Conservation (phyloP, 2,888 invertebrate genomes). For the Cephus pulcher region DNA sequence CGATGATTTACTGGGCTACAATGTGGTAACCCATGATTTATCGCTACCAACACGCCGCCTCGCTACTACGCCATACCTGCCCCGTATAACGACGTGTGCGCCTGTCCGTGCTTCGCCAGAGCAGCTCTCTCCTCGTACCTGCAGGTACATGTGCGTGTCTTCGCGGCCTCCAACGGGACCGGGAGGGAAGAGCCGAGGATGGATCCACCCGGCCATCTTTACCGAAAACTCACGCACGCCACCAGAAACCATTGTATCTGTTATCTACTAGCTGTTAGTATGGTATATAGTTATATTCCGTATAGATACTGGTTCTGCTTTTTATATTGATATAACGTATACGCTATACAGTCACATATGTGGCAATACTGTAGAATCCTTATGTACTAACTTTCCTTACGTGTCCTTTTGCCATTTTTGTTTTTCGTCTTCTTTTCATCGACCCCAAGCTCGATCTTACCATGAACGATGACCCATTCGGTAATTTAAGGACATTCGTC, state of each 20-base stretch:
- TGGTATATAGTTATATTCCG: not conserved
- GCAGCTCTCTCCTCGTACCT: slow-evolving; percentile 35
- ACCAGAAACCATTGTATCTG: not conserved
- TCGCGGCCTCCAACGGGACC: slow-evolving; percentile 2
- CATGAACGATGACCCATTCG: not conserved
- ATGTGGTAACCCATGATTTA: slow-evolving; percentile 79
- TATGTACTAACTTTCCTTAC: not conserved
- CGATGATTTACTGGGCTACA: slow-evolving; percentile 77
- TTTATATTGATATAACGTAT: not conserved
- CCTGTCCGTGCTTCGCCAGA: slow-evolving; percentile 52
- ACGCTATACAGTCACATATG: not conserved
- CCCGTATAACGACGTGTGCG: slow-evolving; percentile 54
- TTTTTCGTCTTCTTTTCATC: not conserved
- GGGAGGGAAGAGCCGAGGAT: not conserved
- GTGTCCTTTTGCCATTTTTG: not conserved
- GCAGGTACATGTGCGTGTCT: slow-evolving; percentile 14
- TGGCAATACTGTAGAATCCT: not conserved
- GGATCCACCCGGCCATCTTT: not conserved
- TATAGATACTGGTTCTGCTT: not conserved
- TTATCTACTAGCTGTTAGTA: not conserved
- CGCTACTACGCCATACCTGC: slow-evolving; percentile 67
- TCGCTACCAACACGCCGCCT: slow-evolving; percentile 72
- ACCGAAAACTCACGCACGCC: slow-evolving; percentile 4
- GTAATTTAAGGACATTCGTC: not conserved
- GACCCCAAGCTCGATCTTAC: not conserved